Base-by-base conservation (phyloP, 2,797 vertebrate genomes). In the Furcifer pardalis region DNA sequence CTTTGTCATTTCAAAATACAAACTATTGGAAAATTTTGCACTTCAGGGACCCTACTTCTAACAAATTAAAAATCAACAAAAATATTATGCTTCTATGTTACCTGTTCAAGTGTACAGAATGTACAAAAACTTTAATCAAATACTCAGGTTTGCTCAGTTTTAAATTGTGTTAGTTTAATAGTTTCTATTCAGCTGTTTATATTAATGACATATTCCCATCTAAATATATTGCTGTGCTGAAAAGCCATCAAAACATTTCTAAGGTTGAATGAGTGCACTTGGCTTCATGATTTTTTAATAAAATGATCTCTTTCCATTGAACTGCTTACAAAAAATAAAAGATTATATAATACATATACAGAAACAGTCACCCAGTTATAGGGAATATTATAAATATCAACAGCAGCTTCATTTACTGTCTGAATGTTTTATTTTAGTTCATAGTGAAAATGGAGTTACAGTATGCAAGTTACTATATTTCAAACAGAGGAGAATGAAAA, bases 81-180 rank as follows among this genome's bases (percentile, higher is more conserved):
- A 95, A 96, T 93, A 95, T 90, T 92, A 91, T 95, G 92, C 94
- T 91, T 94, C 95, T 91, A 68, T 91, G 94, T 94, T 95, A 96
- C 95, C 95, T 95, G 94, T 95, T 95, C 93, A 94, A 95, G 95
- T 96, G 95, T 92, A 95, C 95, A 97, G 97, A 97, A 98, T 97
- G 96, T 97, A 97, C 97, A 98, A 98, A 97, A 97, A 97, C 97
- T 98, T 97, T 98, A 98, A 98, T 98, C 98, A 98, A 98, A 98
- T 97, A 98, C 97, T 97, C 95, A 95, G 97, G 97, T 97, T 98
- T 97, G 97, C 96, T 98, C 97, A 97, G 97, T 98, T 98, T 98
- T 97, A 97, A 97, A 98, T 97, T 98, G 97, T 98, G 97, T 98
- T 98, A 96, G 97, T 97, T 97, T 98, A 98, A 98, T 97, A 97